Percentiles rank a stretch among this genome's conserved stretches.
Evolutionary conservation across 2,888 invertebrate species (phyloP).

Genomic region (Slavum lentiscoides): DNA sequence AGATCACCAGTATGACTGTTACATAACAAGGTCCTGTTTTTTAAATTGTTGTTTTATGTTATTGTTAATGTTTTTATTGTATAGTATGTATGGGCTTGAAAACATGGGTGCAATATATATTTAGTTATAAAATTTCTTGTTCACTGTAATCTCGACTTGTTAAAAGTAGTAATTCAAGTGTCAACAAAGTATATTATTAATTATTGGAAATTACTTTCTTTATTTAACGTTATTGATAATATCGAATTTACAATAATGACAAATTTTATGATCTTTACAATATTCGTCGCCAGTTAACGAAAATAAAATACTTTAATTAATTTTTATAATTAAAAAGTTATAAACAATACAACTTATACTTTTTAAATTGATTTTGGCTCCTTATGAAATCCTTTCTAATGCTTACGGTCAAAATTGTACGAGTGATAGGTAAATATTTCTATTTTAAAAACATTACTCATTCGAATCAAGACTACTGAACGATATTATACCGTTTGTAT

Average conservation of each 20-base stretch:
- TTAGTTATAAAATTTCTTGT: background rate
- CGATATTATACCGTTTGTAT: background rate
- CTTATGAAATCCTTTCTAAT: background rate
- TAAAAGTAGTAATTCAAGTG: background rate
- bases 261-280: background rate
- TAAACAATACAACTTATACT: background rate
- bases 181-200: background rate
- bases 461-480: background rate
- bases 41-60: slow-evolving; percentile 46
- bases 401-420: background rate
- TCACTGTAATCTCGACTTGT: slow-evolving; percentile 7
- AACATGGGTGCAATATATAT: slow-evolving; percentile 31
- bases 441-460: background rate
- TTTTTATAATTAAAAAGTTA: background rate
- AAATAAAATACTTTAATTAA: background rate
- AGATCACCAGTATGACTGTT: slow-evolving; percentile 55
- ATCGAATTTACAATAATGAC: background rate
- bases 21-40: slow-evolving; percentile 27
- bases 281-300: background rate
- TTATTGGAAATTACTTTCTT: background rate
- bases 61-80: slow-evolving; percentile 37
- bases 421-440: background rate
- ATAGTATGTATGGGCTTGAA: slow-evolving; percentile 32
- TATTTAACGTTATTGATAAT: background rate
- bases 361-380: background rate